phyloP scores from a whole-genome alignment of 2,797 vertebrate species.

The Gymnopithys bicolor region DNA sequence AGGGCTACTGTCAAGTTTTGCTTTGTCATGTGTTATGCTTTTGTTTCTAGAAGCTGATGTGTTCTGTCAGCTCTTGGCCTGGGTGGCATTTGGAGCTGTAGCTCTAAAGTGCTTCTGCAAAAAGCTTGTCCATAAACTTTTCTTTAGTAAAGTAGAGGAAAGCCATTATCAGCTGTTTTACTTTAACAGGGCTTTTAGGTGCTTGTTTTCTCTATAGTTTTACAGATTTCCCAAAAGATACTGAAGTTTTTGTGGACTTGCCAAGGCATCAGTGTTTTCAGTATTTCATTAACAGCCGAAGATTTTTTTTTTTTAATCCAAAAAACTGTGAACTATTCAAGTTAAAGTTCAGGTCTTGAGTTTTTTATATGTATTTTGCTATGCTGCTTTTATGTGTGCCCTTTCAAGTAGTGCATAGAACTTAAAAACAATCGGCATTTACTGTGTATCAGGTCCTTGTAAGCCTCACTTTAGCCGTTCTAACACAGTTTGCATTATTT shows the following conservation, averaged over 20 bases:
- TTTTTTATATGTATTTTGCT: not conserved
- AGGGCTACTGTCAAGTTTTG: slow-evolving; percentile 43
- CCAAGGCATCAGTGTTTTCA: not conserved
- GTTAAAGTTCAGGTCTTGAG: not conserved
- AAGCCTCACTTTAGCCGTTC: not conserved
- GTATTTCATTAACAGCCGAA: not conserved
- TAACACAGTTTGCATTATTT: not conserved
- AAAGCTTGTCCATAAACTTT: not conserved
- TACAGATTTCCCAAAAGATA: not conserved
- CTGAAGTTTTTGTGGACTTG: not conserved
- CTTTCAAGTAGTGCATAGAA: not conserved
- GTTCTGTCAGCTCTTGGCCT: slow-evolving; percentile 34
- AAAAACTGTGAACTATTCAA: not conserved
- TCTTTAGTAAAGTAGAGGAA: not conserved
- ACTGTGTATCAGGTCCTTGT: not conserved
- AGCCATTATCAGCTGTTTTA: not conserved
- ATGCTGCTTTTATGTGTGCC: not conserved
- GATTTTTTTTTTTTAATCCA: not conserved
- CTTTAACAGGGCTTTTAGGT: not conserved
- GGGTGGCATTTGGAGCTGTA: not conserved
- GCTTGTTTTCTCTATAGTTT: not conserved
- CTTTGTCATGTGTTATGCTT: slow-evolving; percentile 39
- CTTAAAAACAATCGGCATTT: not conserved
- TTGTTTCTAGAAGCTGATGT: slow-evolving; percentile 22
- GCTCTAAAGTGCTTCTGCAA: not conserved